Percentiles rank a stretch among this genome's conserved stretches.
Evolutionary conservation across 2,113 vertebrate genomes (phyloP).

Genomic region (Aspiorhynchus laticeps): DNA sequence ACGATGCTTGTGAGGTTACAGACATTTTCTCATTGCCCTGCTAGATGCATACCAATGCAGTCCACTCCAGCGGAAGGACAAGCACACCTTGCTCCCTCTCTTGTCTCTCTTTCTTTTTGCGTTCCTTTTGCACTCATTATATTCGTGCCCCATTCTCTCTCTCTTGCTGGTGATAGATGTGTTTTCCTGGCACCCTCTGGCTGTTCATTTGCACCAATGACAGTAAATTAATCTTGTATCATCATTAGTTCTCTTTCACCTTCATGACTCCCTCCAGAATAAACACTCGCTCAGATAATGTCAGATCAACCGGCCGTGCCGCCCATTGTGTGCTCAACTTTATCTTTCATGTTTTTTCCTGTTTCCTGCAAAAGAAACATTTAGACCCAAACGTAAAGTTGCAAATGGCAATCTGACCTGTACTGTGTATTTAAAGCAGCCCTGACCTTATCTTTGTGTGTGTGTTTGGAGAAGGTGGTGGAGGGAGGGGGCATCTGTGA

Average conservation of each 20-base stretch:
- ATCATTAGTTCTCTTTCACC: slow-evolving; percentile 34
- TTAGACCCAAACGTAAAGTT: slow-evolving; percentile 45
- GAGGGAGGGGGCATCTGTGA: slow-evolving; percentile 65
- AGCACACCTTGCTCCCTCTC: slow-evolving; percentile 71
- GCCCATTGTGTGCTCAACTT: slow-evolving; percentile 23
- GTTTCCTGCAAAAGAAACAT: slow-evolving; percentile 51
- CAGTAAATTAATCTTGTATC: slow-evolving; percentile 45
- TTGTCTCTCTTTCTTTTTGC: slow-evolving; percentile 60
- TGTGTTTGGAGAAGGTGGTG: slow-evolving; percentile 41
- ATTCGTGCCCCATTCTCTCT: neutral
- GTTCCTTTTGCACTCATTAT: neutral
- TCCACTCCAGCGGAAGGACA: slow-evolving; percentile 71
- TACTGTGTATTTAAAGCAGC: slow-evolving; percentile 37
- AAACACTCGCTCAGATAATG: slow-evolving; percentile 41
- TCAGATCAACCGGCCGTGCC: neutral
- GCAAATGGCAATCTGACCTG: slow-evolving; percentile 44
- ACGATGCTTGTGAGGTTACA: slow-evolving; percentile 73
- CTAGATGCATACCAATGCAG: slow-evolving; percentile 77
- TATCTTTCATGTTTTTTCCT: slow-evolving; percentile 46
- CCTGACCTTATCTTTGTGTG: slow-evolving; percentile 59
- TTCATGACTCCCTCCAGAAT: slow-evolving; percentile 43
- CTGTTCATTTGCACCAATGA: slow-evolving; percentile 25
- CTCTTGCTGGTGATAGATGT: slow-evolving; percentile 44
- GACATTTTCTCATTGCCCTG: slow-evolving; percentile 79
- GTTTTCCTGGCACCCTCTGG: slow-evolving; percentile 29